Evolutionary conservation across 2,113 vertebrate species (phyloP).

Genomic region (Phaethornis superciliosus): DNA sequence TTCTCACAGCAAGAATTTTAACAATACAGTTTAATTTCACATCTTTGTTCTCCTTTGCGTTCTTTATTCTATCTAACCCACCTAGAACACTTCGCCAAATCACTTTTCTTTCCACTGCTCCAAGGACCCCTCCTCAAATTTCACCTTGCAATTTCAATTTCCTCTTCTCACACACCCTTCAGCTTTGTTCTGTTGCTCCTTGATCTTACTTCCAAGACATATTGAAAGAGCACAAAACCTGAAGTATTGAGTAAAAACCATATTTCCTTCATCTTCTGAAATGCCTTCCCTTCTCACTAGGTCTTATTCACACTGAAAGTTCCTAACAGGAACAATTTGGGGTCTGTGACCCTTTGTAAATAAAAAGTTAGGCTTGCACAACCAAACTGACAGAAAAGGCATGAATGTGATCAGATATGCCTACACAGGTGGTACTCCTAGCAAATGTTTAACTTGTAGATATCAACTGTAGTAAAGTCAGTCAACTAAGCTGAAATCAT

Average conservation of each 20-base stretch:
- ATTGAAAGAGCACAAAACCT: background rate
- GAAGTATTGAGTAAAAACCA: background rate
- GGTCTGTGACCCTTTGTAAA: background rate
- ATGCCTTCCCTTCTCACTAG: background rate
- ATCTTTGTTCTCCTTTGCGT: background rate
- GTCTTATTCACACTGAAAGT: background rate
- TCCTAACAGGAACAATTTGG: background rate
- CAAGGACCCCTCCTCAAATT: background rate
- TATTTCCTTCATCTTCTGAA: background rate
- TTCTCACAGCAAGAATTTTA: background rate
- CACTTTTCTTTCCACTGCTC: background rate
- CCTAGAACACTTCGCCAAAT: background rate
- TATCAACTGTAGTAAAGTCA: background rate
- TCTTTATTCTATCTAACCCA: background rate
- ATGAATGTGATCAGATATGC: background rate
- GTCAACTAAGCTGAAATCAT: background rate
- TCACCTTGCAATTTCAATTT: background rate
- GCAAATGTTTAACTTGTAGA: background rate
- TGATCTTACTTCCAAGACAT: background rate
- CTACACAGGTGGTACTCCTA: background rate
- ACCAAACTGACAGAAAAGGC: background rate
- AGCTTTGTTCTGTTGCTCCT: background rate
- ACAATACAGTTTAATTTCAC: background rate
- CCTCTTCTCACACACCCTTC: background rate
- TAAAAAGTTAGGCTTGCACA: background rate